These are phyloP conservation scores for Rhysida immarginata DNA, from an alignment of 1,140 invertebrate species.

Conservation along the genomic window DNA sequence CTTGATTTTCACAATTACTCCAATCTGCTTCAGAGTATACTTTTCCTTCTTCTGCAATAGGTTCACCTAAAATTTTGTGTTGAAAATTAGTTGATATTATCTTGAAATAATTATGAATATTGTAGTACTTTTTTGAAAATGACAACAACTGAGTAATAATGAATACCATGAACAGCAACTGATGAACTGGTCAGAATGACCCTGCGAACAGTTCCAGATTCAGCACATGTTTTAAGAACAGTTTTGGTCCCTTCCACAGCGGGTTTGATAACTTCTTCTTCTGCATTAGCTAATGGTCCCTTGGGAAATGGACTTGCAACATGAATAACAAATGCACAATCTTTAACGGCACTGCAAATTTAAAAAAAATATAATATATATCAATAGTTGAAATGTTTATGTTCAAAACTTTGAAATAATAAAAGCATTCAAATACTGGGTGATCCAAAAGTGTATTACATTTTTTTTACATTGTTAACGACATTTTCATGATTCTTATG, in stretches of 20 bases:
- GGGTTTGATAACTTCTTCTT: conserved; percentile 34
- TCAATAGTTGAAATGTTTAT: not conserved
- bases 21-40: conserved; percentile 37
- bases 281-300: conserved; percentile 21
- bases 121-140: too few species aligned
- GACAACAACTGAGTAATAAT: too few species aligned
- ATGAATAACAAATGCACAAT: conserved; percentile 38
- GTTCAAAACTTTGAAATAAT: too few species aligned
- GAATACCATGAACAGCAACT: conserved; percentile 35
- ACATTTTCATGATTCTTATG: too few species aligned
- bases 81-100: too few species aligned
- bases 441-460: too few species aligned
- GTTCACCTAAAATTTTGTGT: too few species aligned
- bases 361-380: conserved; percentile 7
- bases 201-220: conserved; percentile 32
- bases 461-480: too few species aligned
- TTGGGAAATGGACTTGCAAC: conserved; percentile 40
- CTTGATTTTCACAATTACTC: conserved; percentile 29
- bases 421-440: too few species aligned
- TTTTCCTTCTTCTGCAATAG: conserved; percentile 23
- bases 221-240: conserved; percentile 36
- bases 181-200: conserved; percentile 42
- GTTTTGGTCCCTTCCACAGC: conserved; percentile 40
- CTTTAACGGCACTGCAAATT: conserved; percentile 34
- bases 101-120: too few species aligned